These are phyloP conservation scores for Cichlasoma orientale DNA, from an alignment of 2,797 vertebrate genomes.

Conservation along the genomic window DNA sequence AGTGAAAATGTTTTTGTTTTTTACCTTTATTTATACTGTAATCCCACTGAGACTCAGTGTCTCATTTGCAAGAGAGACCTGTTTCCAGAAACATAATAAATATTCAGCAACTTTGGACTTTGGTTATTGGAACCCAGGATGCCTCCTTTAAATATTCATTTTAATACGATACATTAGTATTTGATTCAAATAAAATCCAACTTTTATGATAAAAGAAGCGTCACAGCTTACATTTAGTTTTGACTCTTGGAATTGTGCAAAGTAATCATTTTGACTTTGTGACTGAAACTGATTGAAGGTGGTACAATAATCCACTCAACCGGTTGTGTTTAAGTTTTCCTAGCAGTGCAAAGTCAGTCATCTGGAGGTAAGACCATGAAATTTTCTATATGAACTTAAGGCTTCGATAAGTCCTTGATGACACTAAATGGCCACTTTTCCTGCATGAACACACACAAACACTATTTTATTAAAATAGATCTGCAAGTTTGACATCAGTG, in stretches of 20 bases:
- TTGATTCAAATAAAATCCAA: not conserved
- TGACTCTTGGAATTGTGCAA: not conserved
- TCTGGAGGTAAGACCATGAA: not conserved
- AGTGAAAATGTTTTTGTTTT: not conserved
- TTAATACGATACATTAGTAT: not conserved
- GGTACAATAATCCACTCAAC: not conserved
- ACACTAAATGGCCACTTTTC: not conserved
- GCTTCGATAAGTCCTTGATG: not conserved
- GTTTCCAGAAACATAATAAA: no score
- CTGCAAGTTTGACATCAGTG: slow-evolving; percentile 10
- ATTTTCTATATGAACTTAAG: not conserved
- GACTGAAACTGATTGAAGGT: not conserved
- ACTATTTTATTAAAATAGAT: slow-evolving; percentile 28
- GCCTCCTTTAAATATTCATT: not conserved
- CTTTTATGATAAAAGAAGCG: not conserved
- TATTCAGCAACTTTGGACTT: no score
- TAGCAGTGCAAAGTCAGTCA: not conserved
- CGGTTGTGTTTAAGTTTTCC: not conserved
- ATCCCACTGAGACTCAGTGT: no score
- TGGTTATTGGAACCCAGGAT: not conserved
- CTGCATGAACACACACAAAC: not conserved
- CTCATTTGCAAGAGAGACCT: no score
- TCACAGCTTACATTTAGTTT: not conserved
- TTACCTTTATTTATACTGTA: no score
- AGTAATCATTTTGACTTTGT: not conserved